Evolutionary conservation across 2,797 vertebrate genomes (phyloP).

Genomic region (Chelon labrosus): DNA sequence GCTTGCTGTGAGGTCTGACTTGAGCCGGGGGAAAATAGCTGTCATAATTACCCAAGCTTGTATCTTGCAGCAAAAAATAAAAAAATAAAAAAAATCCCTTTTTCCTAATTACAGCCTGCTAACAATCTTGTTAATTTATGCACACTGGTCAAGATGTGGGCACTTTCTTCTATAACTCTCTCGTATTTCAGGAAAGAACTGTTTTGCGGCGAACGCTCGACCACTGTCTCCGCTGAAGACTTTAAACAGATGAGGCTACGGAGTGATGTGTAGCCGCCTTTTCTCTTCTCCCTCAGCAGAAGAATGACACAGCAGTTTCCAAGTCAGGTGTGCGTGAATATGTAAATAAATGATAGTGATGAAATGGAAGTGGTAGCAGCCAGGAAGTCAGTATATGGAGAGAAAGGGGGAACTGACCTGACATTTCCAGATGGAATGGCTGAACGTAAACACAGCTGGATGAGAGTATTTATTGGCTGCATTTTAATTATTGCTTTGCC

Average conservation of each 20-base stretch:
- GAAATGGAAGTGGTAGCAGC: conserved; percentile 36
- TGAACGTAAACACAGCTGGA: conserved; percentile 83
- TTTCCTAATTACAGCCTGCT: conserved; percentile 59
- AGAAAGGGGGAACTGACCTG: conserved; percentile 30
- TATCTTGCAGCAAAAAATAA: conserved; percentile 42
- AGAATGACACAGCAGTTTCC: not conserved
- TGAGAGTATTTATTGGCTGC: conserved; percentile 76
- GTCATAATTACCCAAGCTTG: conserved; percentile 57
- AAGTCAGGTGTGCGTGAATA: conserved; percentile 32
- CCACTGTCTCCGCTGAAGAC: conserved; percentile 34
- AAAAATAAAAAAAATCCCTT: conserved; percentile 15
- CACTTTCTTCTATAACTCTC: conserved; percentile 25
- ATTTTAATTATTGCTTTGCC: conserved; percentile 84
- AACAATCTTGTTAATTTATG: conserved; percentile 62
- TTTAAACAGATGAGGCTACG: conserved; percentile 19
- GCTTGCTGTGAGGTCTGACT: conserved; percentile 66
- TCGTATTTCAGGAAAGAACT: conserved; percentile 25
- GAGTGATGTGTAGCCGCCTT: conserved; percentile 9
- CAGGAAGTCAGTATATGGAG: conserved; percentile 21
- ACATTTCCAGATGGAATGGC: conserved; percentile 60
- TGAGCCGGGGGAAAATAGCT: conserved; percentile 43
- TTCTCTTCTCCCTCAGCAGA: conserved; percentile 35
- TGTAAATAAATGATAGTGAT: conserved; percentile 16
- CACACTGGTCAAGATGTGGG: conserved; percentile 46
- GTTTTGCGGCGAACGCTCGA: conserved; percentile 50